Conservation (phyloP, 2,113 vertebrate species). For the Chaetops frenatus region DNA sequence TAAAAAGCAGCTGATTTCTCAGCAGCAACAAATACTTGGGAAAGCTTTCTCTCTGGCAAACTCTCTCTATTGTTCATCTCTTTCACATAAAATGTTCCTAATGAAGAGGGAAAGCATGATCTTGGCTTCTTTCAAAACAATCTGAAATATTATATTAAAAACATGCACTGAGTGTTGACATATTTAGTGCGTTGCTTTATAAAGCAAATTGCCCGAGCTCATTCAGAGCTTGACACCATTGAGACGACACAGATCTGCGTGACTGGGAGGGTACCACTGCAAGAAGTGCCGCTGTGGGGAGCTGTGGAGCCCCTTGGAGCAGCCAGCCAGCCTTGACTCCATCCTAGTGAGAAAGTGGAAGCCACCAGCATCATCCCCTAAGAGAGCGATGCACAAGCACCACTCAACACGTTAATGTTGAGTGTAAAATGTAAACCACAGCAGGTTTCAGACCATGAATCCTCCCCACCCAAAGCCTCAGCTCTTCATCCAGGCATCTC, state of each 20-base stretch:
- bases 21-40: constrained; percentile 26
- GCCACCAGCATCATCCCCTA: background rate
- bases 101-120: constrained; percentile 52
- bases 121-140: constrained; percentile 56
- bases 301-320: background rate
- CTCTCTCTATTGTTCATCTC: constrained; percentile 45
- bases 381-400: background rate
- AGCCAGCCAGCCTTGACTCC: background rate
- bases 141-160: constrained; percentile 55
- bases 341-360: background rate
- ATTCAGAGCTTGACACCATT: constrained; percentile 28
- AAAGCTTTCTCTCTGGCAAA: constrained; percentile 34
- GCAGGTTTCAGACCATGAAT: background rate
- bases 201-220: constrained; percentile 24
- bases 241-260: background rate
- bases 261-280: background rate
- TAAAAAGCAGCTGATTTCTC: constrained; percentile 34
- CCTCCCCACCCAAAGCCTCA: background rate
- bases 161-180: constrained; percentile 33
- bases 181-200: constrained; percentile 34
- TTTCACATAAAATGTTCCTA: background rate
- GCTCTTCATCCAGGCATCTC: background rate
- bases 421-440: too few relatives aligned
- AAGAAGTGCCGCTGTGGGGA: background rate
- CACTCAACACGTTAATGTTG: background rate